Conservation (phyloP, 1,140 invertebrate species). For the Chionoecetes opilio region DNA sequence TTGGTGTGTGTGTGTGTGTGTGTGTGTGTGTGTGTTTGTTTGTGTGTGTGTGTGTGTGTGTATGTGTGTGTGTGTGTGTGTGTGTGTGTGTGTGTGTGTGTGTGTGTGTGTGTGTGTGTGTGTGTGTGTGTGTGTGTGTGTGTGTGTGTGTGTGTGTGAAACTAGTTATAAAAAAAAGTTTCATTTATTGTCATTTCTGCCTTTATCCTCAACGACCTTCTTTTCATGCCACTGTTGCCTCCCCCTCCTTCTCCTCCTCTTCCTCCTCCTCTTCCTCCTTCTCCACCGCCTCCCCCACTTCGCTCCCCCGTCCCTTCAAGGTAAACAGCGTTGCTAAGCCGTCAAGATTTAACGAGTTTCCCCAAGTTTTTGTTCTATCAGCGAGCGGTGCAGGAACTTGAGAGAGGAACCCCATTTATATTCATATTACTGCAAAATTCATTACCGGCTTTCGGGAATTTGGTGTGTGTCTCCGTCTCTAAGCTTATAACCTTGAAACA, state of each 20-base stretch:
- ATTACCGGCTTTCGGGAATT: conserved; percentile 66
- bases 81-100: too few species aligned
- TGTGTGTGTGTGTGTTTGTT: too few species aligned
- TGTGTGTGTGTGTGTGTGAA: too few species aligned
- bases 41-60: too few species aligned
- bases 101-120: too few species aligned
- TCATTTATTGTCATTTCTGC: background rate
- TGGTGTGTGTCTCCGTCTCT: conserved; percentile 43
- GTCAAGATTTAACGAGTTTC: conserved; percentile 72
- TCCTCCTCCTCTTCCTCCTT: background rate
- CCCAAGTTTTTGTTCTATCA: conserved; percentile 55
- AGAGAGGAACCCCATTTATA: conserved; percentile 63
- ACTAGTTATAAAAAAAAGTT: too few species aligned
- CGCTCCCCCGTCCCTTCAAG: conserved; percentile 12
- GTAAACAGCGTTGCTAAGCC: conserved; percentile 74
- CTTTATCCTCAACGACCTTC: background rate
- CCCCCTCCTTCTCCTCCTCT: background rate
- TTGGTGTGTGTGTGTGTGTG: too few species aligned
- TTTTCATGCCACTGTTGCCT: background rate
- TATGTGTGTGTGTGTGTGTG: too few species aligned
- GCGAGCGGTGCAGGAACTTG: conserved; percentile 24
- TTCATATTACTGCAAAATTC: conserved; percentile 77
- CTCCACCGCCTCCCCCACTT: background rate
- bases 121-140: too few species aligned
- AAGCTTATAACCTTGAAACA: conserved; percentile 51